Base-by-base conservation (phyloP, 1,140 invertebrate genomes). In the Leptopilina clavipes region DNA sequence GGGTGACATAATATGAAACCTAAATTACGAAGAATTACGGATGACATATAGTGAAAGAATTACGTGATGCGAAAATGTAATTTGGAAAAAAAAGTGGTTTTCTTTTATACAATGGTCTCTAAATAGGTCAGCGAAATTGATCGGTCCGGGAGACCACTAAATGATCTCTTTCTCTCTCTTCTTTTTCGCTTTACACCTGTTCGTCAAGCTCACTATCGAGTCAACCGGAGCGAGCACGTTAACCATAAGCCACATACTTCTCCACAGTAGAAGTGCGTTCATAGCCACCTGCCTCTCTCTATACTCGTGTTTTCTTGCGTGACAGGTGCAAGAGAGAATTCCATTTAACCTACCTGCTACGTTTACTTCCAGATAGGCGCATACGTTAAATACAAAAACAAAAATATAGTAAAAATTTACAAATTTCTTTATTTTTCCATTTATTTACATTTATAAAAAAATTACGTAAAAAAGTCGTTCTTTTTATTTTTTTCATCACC, bases 301-400 rank as follows among this genome's bases (percentile, higher is more conserved):
- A 1, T 31, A 19, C 43, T 37, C 12, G 65, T 71, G 65, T 75
- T 48, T 75, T 40, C 12, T 37, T n/a, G 18, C 59, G 56, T 78
- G 77, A 78, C 77, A 78, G 77, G 77, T 78, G 77, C 76, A 74
- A 22, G 52, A 72, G 25, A 74, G 71, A 75, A 75, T 78, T 78
- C 73, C 73, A 72, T 56, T 75, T n/a, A 25, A 70, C 73, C 52
- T 70, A 14, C 14, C 40, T n/a, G n/a, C n/a, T 70, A 48, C 31
- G 17, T 70, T 65, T 52, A 70, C 40, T 44, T 11, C 11, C 25
- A 14, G 25, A 12, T n/a, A 6, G 14, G 22, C 19, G 54, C 11
- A 59, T 59, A 12, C 54, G 19, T 59, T 19, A 59, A 22, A 52
- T 8, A 52, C 48, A 52, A 52, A 52, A 52, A 52, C 14, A 14